These are phyloP conservation scores for Ciconia boyciana DNA, from an alignment of 2,113 vertebrate genomes.

Conservation along the genomic window DNA sequence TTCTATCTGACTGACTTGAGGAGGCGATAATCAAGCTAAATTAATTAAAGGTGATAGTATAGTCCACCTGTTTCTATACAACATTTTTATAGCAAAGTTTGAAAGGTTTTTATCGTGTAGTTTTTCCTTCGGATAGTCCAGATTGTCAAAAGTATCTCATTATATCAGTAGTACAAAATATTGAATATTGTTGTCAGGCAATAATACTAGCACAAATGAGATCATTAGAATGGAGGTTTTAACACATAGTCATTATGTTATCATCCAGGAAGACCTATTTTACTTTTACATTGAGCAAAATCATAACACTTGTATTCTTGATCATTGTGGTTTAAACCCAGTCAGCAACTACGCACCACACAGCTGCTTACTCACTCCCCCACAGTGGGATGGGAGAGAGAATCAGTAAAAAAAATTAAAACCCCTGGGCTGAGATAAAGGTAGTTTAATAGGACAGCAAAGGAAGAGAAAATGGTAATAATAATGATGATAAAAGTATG, in stretches of 20 bases:
- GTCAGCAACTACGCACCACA: too few species aligned
- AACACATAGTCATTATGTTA: background rate
- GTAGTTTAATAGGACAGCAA: too few species aligned
- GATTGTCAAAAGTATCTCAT: background rate
- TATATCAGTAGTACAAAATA: background rate
- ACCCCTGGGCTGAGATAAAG: too few species aligned
- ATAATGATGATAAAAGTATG: too few species aligned
- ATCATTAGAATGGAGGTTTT: background rate
- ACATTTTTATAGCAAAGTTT: background rate
- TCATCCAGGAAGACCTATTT: background rate
- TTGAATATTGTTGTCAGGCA: background rate
- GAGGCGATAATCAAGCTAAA: background rate
- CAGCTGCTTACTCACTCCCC: too few species aligned
- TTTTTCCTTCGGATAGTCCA: background rate
- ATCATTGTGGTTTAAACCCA: too few species aligned
- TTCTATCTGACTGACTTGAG: background rate
- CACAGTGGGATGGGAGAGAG: too few species aligned
- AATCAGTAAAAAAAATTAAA: too few species aligned
- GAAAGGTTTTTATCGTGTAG: background rate
- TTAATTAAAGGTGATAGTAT: background rate
- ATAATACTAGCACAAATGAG: background rate
- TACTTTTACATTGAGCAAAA: background rate
- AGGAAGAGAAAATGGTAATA: too few species aligned
- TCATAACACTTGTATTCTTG: background rate
- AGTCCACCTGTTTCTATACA: background rate